Evolutionary conservation across 2,888 invertebrate genomes (phyloP).

Genomic region (Unio delphinus): DNA sequence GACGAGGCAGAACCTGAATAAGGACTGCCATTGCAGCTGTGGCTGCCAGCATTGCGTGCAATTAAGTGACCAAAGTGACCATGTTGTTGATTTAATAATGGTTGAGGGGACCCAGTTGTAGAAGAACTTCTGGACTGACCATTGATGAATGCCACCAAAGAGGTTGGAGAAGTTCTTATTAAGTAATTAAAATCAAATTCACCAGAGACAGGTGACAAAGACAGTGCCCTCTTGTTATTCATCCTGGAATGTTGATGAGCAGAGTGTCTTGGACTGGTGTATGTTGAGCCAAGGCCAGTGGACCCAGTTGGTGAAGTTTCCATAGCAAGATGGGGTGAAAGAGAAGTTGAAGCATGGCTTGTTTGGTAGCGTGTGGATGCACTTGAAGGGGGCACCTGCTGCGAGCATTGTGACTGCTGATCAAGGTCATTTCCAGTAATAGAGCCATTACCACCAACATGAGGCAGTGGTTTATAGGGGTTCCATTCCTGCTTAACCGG

Average conservation of each 20-base stretch:
- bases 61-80: conserved; percentile 68
- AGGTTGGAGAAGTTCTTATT: conserved; percentile 72
- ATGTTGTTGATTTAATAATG: conserved; percentile 38
- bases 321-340: conserved; percentile 61
- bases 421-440: conserved; percentile 27
- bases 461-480: conserved; percentile 57
- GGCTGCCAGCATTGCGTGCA: conserved; percentile 43
- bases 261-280: conserved; percentile 65
- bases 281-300: conserved; percentile 53
- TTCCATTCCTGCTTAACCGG: conserved; percentile 57
- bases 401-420: conserved; percentile 11
- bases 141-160: conserved; percentile 63
- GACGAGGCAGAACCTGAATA: conserved; percentile 60
- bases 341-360: conserved; percentile 50
- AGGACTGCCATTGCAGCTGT: conserved; percentile 62
- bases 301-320: conserved; percentile 61
- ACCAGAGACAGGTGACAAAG: conserved; percentile 66
- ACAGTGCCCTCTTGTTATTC: conserved; percentile 62
- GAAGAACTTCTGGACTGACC: conserved; percentile 57
- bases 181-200: conserved; percentile 70
- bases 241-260: conserved; percentile 57
- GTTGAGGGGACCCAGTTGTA: conserved; percentile 59
- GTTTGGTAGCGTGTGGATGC: conserved; percentile 50
- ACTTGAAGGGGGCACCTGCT: conserved; percentile 37
- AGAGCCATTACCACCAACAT: conserved; percentile 25